These are phyloP conservation scores for Eledona agricola DNA, from an alignment of 2,888 invertebrate species.

Conservation along the genomic window DNA sequence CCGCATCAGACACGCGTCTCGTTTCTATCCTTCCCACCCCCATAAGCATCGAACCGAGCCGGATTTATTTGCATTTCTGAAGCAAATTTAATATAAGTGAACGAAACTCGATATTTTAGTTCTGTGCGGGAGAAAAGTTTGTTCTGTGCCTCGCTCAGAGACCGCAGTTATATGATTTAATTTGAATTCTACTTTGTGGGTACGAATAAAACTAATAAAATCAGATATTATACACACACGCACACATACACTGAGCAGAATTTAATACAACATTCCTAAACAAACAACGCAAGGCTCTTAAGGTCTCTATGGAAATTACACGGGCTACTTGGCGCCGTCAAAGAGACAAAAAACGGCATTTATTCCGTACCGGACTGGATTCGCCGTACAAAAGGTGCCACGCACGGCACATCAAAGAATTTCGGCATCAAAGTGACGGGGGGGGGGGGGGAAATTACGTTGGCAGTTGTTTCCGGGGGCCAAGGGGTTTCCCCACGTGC, in stretches of 20 bases:
- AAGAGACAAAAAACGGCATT: slow-evolving; percentile 16
- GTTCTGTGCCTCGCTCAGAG: slow-evolving; percentile 12
- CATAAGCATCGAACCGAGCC: slow-evolving; percentile 11
- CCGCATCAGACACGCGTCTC: no score
- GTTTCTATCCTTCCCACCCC: slow-evolving; percentile 7
- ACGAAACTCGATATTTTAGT: slow-evolving; percentile 20
- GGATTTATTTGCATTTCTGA: slow-evolving; percentile 30
- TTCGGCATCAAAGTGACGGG: slow-evolving; percentile 17
- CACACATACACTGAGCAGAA: no score
- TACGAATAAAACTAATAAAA: slow-evolving; percentile 18
- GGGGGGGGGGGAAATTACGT: slow-evolving; percentile 13
- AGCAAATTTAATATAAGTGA: slow-evolving; percentile 25
- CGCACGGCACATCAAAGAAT: slow-evolving; percentile 29
- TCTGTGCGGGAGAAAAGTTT: slow-evolving; percentile 6
- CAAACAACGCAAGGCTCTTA: slow-evolving; percentile 24
- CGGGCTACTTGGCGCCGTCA: slow-evolving; percentile 16
- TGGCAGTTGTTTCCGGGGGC: slow-evolving; percentile 11
- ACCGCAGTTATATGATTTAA: slow-evolving; percentile 10
- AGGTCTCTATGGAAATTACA: slow-evolving; percentile 28
- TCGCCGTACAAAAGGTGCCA: slow-evolving; percentile 24
- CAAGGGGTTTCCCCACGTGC: background rate
- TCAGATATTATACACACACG: slow-evolving; percentile 6
- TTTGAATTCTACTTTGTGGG: slow-evolving; percentile 16
- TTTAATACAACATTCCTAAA: slow-evolving; percentile 27
- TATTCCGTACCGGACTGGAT: slow-evolving; percentile 13